Base-by-base conservation (phyloP, 2,113 vertebrate species). In the Pristiophorus japonicus region DNA sequence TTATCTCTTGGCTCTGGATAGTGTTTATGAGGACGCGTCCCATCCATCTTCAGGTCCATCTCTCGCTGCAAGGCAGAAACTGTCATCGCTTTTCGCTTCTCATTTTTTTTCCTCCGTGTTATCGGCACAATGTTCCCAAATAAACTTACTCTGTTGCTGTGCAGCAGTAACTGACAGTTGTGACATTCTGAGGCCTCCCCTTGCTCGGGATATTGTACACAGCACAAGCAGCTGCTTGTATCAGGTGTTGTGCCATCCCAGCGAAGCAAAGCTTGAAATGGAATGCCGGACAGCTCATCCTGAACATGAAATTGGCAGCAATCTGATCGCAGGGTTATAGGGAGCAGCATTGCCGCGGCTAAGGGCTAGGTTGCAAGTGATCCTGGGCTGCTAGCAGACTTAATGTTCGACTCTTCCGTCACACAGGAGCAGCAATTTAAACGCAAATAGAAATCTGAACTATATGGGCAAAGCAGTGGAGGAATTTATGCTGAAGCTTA, bases 31-130 rank as follows among this genome's bases (percentile, higher is more conserved):
- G 38, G 22, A 65, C n/a, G 30, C 42, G n/a, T 47, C 42, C 20
- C 42, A 94, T 94, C 45, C 93, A 94, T 94, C 88, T 92, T 92
- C 88, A 38, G 63, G 59, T 92, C 92, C 92, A 94, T 47, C 66
- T 94, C 91, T 51, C 8, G 2, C 16, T 22, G 34, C 38, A 22
- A 16, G 88, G 3, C 18, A 0, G 38, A 63, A 63, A 38, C 66
- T 70, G 65, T 94, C 93, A 94, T 27, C 14, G 66, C 66, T 30
- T 20, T 73, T 30, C 73, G 47, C 45, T 70, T 30, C 93, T 70
- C 93, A 70, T 70, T 47, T 47, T 59, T 59, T 93, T 67, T 5
- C 42, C 14, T 14, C 14, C 18, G 14, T 27, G 65, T 70, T 94
- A 51, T 94, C 66, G 51, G 92, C 42, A 70, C 42, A 34, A 27